Percentiles rank a stretch among this genome's conserved stretches.
Conservation (phyloP, 2,888 invertebrate genomes). For the Agriopis leucophaearia region DNA sequence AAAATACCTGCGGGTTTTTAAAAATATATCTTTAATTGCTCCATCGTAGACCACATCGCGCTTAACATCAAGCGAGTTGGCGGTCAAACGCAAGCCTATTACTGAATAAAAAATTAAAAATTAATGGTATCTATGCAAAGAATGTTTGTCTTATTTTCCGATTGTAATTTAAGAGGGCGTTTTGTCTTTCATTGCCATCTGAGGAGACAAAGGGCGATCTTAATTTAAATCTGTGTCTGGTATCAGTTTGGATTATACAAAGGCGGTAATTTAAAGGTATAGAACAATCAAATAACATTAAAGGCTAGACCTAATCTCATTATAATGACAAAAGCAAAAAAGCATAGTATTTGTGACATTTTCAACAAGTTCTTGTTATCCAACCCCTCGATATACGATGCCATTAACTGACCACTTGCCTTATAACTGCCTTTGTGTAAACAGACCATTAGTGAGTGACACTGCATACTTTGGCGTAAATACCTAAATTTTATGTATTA, state of each 20-base stretch:
- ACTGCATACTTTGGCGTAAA: neutral
- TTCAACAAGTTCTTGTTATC: neutral
- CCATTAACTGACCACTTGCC: slow-evolving; percentile 11
- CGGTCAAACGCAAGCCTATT: no score
- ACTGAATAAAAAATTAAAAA: no score
- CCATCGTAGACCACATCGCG: no score
- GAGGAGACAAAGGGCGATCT: slow-evolving; percentile 28
- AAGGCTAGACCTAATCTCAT: neutral
- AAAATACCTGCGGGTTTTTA: no score
- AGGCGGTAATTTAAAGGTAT: slow-evolving; percentile 9
- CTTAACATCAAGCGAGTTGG: no score
- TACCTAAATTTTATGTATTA: neutral
- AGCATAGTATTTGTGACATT: neutral
- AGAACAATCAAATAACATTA: slow-evolving; percentile 1
- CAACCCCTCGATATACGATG: slow-evolving; percentile 1
- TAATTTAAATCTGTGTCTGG: slow-evolving; percentile 35
- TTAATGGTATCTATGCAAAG: neutral
- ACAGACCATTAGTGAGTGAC: neutral
- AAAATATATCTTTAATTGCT: no score
- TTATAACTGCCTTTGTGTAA: slow-evolving; percentile 20
- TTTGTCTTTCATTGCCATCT: slow-evolving; percentile 18
- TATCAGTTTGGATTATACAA: slow-evolving; percentile 22
- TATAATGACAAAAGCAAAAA: neutral
- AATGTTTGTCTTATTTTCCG: slow-evolving; percentile 12
- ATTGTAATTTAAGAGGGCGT: slow-evolving; percentile 32